phyloP scores from a whole-genome alignment of 2,888 invertebrate genomes.

The Oscheius sp. region DNA sequence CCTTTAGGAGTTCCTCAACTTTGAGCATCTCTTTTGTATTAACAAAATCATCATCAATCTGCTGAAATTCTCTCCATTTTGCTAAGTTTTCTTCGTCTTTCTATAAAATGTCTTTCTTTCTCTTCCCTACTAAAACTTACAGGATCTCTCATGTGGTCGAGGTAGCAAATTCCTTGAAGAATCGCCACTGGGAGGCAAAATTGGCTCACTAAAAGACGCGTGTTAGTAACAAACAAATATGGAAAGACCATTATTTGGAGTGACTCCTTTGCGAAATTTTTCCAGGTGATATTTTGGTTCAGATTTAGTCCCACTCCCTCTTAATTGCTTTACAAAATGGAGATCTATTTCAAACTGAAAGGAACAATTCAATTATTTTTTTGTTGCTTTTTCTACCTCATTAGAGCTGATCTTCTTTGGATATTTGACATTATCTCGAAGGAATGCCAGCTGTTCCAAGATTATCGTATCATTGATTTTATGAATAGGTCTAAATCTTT shows the following conservation, averaged over 20 bases:
- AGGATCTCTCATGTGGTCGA: background rate
- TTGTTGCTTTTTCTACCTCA: background rate
- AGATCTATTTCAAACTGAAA: constrained; percentile 21
- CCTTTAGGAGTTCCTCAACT: constrained; percentile 1
- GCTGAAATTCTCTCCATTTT: background rate
- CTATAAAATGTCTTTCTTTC: no score
- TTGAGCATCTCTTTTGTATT: no score
- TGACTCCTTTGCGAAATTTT: background rate
- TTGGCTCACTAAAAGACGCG: constrained; percentile 2
- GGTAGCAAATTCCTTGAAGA: constrained; percentile 12
- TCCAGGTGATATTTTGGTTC: background rate
- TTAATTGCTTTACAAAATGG: constrained; percentile 22
- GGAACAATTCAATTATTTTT: background rate
- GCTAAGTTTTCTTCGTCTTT: background rate
- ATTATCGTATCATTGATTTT: background rate
- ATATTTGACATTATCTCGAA: background rate
- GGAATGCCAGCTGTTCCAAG: constrained; percentile 1
- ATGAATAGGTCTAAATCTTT: background rate
- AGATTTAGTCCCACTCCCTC: constrained; percentile 5
- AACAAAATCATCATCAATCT: background rate
- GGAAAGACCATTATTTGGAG: constrained; percentile 9
- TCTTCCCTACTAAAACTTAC: background rate
- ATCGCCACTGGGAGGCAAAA: constrained; percentile 13
- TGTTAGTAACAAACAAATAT: background rate
- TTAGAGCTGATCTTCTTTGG: background rate